Evolutionary conservation across 2,113 vertebrate genomes (phyloP).

Genomic region (Ailuropoda melanoleuca): DNA sequence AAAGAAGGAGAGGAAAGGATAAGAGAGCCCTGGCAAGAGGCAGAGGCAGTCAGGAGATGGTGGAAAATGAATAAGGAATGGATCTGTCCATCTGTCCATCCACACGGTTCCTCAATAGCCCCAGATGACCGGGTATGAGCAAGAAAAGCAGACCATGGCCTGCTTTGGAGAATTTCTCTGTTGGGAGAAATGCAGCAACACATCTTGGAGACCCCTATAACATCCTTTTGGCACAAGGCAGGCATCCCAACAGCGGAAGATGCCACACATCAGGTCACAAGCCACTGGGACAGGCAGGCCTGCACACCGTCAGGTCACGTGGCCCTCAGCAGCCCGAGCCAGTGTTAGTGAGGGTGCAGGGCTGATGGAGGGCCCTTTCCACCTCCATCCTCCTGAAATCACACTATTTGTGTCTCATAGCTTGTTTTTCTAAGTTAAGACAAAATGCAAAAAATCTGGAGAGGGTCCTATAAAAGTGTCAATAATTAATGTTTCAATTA

Average conservation of each 20-base stretch:
- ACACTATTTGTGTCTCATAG: fast-evolving
- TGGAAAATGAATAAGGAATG: neutral
- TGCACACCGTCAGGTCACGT: neutral
- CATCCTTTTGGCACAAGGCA: neutral
- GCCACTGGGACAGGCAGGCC: neutral
- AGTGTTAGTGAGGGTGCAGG: neutral
- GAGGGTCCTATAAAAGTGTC: neutral
- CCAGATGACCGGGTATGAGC: neutral
- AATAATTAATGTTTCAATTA: neutral
- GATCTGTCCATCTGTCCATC: neutral
- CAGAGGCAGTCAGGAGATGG: neutral
- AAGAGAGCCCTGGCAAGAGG: neutral
- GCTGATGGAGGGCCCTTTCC: neutral
- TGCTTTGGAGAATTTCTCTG: too few species aligned
- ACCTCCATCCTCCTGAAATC: fast-evolving
- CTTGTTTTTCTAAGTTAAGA: neutral
- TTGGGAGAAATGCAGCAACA: neutral
- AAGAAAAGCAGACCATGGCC: neutral
- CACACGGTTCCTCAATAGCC: neutral
- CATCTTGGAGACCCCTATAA: fast-evolving
- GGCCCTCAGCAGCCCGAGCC: fast-evolving
- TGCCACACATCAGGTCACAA: fast-evolving
- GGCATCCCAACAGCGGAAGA: too few species aligned
- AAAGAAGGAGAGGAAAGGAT: too few species aligned
- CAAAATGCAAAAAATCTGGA: neutral